Percentiles rank a stretch among this genome's conserved stretches.
These are phyloP conservation scores for Onchidella celtica DNA, from an alignment of 2,888 invertebrate species.

Conservation along the genomic window DNA sequence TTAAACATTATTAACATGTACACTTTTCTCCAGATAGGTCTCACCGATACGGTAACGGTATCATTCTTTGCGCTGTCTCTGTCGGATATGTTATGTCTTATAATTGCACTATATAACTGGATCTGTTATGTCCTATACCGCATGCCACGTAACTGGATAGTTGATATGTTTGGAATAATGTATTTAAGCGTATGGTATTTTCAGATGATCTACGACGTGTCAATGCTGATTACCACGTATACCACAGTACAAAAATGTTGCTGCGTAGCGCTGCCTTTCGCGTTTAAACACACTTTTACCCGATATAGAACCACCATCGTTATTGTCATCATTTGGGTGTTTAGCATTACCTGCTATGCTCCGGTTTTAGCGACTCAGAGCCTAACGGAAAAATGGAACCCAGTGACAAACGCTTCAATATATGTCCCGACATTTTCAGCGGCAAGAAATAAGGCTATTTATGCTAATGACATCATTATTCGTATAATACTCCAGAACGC, in stretches of 20 bases:
- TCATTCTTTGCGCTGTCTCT: slow-evolving; percentile 22
- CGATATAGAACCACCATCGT: not conserved
- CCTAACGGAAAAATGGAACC: not conserved
- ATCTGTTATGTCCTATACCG: slow-evolving; percentile 8
- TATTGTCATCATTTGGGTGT: not conserved
- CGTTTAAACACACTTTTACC: not conserved
- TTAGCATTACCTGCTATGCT: not conserved
- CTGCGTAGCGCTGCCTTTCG: slow-evolving; percentile 3
- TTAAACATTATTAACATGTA: slow-evolving; percentile 20
- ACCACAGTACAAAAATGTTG: slow-evolving; percentile 20
- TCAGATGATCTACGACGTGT: slow-evolving; percentile 7
- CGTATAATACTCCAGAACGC: slow-evolving; percentile 15
- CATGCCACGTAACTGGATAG: not conserved
- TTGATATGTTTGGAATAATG: slow-evolving; percentile 9
- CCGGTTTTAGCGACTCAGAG: slow-evolving; percentile 2
- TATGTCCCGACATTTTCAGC: not conserved
- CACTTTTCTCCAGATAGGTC: not conserved
- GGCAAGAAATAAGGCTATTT: not conserved
- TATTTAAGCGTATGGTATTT: slow-evolving; percentile 24
- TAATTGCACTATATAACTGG: not conserved
- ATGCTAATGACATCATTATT: slow-evolving; percentile 14
- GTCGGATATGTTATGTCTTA: not conserved
- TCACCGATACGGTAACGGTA: slow-evolving; percentile 9
- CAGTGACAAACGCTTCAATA: not conserved
- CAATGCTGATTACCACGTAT: slow-evolving; percentile 28